These are phyloP conservation scores for Tetranychus piercei DNA, from an alignment of 2,888 invertebrate species.

Conservation along the genomic window DNA sequence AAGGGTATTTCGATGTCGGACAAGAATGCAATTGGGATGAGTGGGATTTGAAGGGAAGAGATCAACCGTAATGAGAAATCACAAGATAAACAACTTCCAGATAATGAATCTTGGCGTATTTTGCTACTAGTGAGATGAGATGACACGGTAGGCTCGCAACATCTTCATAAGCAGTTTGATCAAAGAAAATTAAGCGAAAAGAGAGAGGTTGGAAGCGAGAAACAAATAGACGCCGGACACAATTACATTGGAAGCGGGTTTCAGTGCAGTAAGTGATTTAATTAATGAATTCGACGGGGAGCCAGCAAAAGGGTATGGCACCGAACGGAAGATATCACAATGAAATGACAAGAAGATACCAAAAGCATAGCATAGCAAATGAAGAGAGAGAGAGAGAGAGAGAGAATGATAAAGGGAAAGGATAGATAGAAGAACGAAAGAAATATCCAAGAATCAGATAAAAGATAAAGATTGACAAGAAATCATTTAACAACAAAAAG, in stretches of 20 bases:
- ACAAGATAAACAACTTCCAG: background rate
- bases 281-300: conserved; percentile 13
- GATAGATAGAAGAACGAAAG: conserved; percentile 5
- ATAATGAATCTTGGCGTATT: background rate
- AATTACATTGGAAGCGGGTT: too few species aligned
- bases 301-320: conserved; percentile 18
- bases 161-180: background rate
- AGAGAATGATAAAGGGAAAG: conserved; percentile 18
- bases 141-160: background rate
- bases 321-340: background rate
- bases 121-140: background rate
- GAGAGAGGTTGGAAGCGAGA: conserved; percentile 6
- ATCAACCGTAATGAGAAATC: conserved; percentile 12
- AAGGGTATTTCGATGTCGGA: conserved; percentile 21
- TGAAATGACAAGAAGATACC: background rate
- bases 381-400: conserved; percentile 3
- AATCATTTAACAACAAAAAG: conserved; percentile 3
- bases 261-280: conserved; percentile 2
- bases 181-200: conserved; percentile 18
- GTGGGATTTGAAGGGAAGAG: conserved; percentile 13
- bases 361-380: background rate
- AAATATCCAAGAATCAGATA: conserved; percentile 11
- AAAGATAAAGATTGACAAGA: background rate
- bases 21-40: conserved; percentile 12
- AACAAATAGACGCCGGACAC: too few species aligned